Evolutionary conservation across 2,888 invertebrate species (phyloP), one percentile per base, ranked within the genome.

Genomic region (Magallana nippona): DNA sequence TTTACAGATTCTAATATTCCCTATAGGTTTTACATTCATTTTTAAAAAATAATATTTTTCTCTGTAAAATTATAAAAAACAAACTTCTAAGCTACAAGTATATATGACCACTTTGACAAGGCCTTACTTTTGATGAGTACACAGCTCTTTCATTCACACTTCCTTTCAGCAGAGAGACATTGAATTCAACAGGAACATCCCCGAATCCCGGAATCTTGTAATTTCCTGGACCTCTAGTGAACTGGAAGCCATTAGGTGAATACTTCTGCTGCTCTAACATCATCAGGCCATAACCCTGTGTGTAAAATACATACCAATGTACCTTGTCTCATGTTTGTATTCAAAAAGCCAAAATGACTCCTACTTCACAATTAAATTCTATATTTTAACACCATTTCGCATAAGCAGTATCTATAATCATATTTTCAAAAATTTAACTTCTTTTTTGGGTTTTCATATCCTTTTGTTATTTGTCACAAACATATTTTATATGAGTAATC

Each of bases 181-280:
- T 98, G 92, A 99, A 98, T 93, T 97, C 97, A 79, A 96, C 95
- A 0, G 99, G 99, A 92, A 98, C 98, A 93, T 98, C 98, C 0
- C 96, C 96, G 93, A 98, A 98, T 0, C 97, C 97, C 13, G 99
- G 99, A 81, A 99, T 96, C 95, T 99, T 99, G 93, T 99, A 99
- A 85, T 96, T 96, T 55, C 98, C 98, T 3, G 98, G 98, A 2
- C 98, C 99, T 92, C 97, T 95, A 0, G 98, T 98, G 90, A 96
- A 96, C 60, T 98, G 94, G 10, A 96, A 96, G 11, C 98, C 98
- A 63, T 96, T 96, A 0, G 98, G 97, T 0, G 98, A 97, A 92
- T 97, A 97, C 85, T 97, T 96, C 90, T 98, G 95, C 93, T 98
- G 98, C 94, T 99, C 99, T 92, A 98, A 95, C 0, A 97, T 97